Evolutionary conservation across 1,140 invertebrate species (phyloP).

Genomic region (Calliopsis andreniformis): DNA sequence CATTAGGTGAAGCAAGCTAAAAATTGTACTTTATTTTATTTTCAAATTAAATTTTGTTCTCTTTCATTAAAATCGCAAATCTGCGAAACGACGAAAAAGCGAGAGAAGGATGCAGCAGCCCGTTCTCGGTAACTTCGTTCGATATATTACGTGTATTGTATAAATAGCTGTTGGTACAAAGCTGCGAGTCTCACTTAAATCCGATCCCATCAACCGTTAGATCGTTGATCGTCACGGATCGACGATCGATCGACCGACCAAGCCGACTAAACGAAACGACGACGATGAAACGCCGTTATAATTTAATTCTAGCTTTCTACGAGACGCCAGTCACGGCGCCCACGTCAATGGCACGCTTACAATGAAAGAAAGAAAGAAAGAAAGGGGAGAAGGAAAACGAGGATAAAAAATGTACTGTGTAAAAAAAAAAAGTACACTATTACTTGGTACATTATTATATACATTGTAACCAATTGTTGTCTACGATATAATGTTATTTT

Average conservation of each 20-base stretch:
- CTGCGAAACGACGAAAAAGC: conserved; percentile 10
- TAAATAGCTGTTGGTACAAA: conserved; percentile 65
- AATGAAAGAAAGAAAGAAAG: conserved; percentile 52
- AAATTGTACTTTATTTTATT: too few relatives aligned
- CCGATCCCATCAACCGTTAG: conserved; percentile 60
- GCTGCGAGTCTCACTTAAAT: conserved; percentile 55
- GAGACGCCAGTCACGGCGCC: conserved; percentile 55
- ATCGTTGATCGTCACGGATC: conserved; percentile 51
- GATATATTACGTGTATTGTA: conserved; percentile 56
- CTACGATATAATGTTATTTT: conserved; percentile 82
- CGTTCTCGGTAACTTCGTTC: conserved; percentile 50
- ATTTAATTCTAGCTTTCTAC: conserved; percentile 60
- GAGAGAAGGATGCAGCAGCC: conserved; percentile 7
- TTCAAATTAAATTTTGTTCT: too few relatives aligned
- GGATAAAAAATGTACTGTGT: conserved; percentile 61
- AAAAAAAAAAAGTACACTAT: conserved; percentile 58
- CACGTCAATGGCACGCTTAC: conserved; percentile 61
- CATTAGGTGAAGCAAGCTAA: too few relatives aligned
- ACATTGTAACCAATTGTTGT: conserved; percentile 81
- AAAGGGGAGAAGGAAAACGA: conserved; percentile 6
- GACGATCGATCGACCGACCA: conserved; percentile 61
- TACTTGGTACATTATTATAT: conserved; percentile 70
- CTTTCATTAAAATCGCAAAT: not conserved
- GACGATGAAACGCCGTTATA: conserved; percentile 53
- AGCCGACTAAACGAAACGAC: conserved; percentile 37